phyloP scores from a whole-genome alignment of 2,888 invertebrate species.

The Stegophylla sp. region DNA sequence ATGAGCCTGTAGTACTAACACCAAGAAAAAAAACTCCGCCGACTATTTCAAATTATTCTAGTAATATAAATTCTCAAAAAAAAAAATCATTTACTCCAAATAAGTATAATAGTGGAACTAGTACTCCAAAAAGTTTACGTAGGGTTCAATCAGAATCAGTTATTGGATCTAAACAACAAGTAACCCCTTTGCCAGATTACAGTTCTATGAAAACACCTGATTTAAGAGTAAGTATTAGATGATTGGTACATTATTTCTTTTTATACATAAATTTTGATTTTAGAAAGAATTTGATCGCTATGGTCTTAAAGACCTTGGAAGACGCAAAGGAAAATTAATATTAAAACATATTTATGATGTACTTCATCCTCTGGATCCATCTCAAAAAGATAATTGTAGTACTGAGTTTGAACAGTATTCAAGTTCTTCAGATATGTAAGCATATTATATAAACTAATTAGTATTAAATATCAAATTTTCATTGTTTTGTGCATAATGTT shows the following conservation, averaged over 20 bases:
- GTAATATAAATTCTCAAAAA: background rate
- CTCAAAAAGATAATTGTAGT: slow-evolving; percentile 13
- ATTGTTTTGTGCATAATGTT: background rate
- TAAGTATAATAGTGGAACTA: slow-evolving; percentile 35
- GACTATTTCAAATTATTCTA: background rate
- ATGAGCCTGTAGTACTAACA: slow-evolving; percentile 1
- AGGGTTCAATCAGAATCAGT: slow-evolving; percentile 44
- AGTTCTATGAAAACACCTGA: slow-evolving; percentile 67
- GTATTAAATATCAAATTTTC: background rate
- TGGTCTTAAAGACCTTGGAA: slow-evolving; percentile 67
- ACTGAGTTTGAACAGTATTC: background rate
- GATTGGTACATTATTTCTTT: no score
- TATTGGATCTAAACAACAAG: slow-evolving; percentile 62
- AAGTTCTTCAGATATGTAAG: slow-evolving; percentile 37
- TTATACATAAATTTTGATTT: slow-evolving; percentile 32
- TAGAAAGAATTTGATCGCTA: slow-evolving; percentile 68
- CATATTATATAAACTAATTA: background rate
- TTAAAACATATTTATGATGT: slow-evolving; percentile 69
- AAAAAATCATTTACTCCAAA: slow-evolving; percentile 37
- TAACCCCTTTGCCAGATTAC: slow-evolving; percentile 68
- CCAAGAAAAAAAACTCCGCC: background rate
- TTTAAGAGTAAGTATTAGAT: slow-evolving; percentile 66
- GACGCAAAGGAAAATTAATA: slow-evolving; percentile 67
- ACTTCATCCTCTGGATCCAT: slow-evolving; percentile 65
- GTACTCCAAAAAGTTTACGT: slow-evolving; percentile 44